phyloP scores from a whole-genome alignment of 2,888 invertebrate genomes.

The Embidobia sp. region DNA sequence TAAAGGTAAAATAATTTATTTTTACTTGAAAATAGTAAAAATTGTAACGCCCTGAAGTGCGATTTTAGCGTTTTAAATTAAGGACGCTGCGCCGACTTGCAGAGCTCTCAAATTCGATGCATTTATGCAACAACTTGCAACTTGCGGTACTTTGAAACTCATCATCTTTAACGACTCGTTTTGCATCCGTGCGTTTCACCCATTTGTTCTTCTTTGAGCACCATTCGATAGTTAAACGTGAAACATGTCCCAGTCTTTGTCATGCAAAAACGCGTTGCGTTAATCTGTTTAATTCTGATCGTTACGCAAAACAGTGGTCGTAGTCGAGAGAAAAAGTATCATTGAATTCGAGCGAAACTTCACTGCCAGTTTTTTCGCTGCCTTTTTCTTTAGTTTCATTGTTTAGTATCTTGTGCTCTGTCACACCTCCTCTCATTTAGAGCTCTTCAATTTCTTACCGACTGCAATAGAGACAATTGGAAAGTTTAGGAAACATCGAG shows the following conservation, averaged over 20 bases:
- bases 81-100: neutral
- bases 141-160: constrained; percentile 28
- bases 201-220: constrained; percentile 14
- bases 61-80: too few species aligned
- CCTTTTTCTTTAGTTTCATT: neutral
- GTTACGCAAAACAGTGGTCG: constrained; percentile 2
- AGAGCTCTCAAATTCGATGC: constrained; percentile 30
- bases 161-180: constrained; percentile 28
- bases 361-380: neutral
- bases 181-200: constrained; percentile 3
- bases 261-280: constrained; percentile 15
- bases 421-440: neutral
- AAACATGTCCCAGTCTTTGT: constrained; percentile 17
- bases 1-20: too few species aligned
- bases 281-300: constrained; percentile 26
- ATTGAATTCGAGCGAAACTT: constrained; percentile 21
- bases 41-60: too few species aligned
- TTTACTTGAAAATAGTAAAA: too few species aligned
- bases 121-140: constrained; percentile 42
- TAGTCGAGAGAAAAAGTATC: constrained; percentile 1
- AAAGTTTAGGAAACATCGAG: constrained; percentile 70
- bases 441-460: constrained; percentile 37
- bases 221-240: constrained; percentile 9
- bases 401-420: neutral
- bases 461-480: constrained; percentile 64